Evolutionary conservation across 2,888 invertebrate species (phyloP), one percentile per base, ranked within the genome.

Genomic region (Eristalinus sepulchralis): DNA sequence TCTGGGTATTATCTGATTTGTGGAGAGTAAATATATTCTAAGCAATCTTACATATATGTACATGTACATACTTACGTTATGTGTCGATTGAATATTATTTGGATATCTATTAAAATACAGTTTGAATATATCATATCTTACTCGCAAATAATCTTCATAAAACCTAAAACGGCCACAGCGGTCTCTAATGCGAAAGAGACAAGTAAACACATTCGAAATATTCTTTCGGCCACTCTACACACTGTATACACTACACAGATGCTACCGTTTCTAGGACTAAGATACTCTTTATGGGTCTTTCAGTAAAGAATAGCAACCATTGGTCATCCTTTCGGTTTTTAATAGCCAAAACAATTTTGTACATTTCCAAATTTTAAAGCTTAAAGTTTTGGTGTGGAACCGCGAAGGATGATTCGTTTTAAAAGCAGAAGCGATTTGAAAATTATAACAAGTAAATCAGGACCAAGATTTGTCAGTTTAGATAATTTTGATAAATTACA

Each of bases 401-500:
- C 81, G 31, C 64, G 75, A 75, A 70, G 77, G 72, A 72, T 81
- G 81, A 81, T 70, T 77, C 68, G 76, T 81, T 63, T 77, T 67
- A 39, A 22, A 31, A 13, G 36, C 47, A 72, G 76, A 81, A 85
- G 81, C 71, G 72, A 72, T 77, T 77, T 81, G 85, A 77, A 73
- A 77, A 77, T 81, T 85, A 72, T 81, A 80, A 83, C 88, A 83
- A 89, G 88, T 89, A 88, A 89, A 89, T 89, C 88, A 89, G 86
- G 83, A 80, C 86, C 81, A 80, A 89, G 88, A 89, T 89, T 88
- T 84, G 77, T 70, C 84, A 78, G 73, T 79, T 80, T 75, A 87
- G 88, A 89, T 89, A 88, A 88, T 88, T 88, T 87, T 88, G 88
- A 88, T 82, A 88, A 89, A 89, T 89, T 88, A 79, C 78, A 73